Conservation (phyloP, 2,797 vertebrate species). For the Argyrosomus regius region DNA sequence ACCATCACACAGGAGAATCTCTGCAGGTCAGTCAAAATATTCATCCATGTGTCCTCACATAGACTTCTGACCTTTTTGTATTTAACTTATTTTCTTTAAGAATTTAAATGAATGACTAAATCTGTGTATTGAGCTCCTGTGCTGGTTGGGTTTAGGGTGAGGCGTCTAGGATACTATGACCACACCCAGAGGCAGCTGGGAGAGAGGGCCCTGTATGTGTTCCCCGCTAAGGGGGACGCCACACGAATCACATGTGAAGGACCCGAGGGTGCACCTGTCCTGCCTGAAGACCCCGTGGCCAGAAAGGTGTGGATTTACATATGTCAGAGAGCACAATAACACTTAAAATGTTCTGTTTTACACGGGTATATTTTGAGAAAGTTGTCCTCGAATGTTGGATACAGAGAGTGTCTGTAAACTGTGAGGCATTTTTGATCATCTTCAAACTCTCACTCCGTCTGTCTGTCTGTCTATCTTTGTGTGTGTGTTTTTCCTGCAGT, state of each 20-base stretch:
- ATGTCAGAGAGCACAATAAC: background rate
- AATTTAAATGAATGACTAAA: background rate
- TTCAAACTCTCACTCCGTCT: slow-evolving; percentile 4
- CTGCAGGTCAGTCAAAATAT: slow-evolving; percentile 85
- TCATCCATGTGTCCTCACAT: background rate
- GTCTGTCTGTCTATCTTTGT: background rate
- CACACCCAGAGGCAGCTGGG: slow-evolving; percentile 97
- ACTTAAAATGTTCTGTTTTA: slow-evolving; percentile 20
- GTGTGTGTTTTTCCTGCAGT: slow-evolving; percentile 74
- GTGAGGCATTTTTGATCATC: background rate
- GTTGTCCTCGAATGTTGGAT: background rate
- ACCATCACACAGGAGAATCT: slow-evolving; percentile 95
- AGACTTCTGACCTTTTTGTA: no score
- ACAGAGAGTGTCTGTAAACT: slow-evolving; percentile 13
- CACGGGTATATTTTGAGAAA: slow-evolving; percentile 12
- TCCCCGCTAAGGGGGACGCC: slow-evolving; percentile 94
- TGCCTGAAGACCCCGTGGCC: slow-evolving; percentile 92
- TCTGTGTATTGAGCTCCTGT: background rate
- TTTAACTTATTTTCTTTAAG: background rate
- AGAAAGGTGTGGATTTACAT: slow-evolving; percentile 87
- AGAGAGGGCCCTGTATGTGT: slow-evolving; percentile 94
- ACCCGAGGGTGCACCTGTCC: slow-evolving; percentile 90
- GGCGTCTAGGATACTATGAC: slow-evolving; percentile 95
- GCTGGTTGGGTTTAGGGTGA: slow-evolving; percentile 85
- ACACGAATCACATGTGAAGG: slow-evolving; percentile 95